Evolutionary conservation across 2,797 vertebrate species (phyloP), one percentile per base, ranked within the genome.

Genomic region (Lithobates sylvaticus): DNA sequence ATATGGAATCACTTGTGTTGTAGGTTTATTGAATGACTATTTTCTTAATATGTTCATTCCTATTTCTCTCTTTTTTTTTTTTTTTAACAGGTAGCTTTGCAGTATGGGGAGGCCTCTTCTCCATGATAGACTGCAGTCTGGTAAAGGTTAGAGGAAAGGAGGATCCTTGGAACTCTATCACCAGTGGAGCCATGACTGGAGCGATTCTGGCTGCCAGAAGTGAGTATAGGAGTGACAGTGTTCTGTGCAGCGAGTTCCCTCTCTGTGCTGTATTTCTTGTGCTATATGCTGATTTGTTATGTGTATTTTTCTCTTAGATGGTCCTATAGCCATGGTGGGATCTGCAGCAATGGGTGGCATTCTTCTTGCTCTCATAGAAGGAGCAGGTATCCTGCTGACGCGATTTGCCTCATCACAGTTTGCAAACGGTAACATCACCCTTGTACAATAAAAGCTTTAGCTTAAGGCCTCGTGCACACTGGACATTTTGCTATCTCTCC

Each of bases 121-220:
- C 98, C 84, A 98, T 96, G 96, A 99, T 99, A 15, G 98, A 99
- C 93, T 99, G 98, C 88, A 96, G 97, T 86, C 94, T 99, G 93
- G 97, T 99, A 84, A 97, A 97, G 87, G 93, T 97, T 78, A 93
- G 98, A 85, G 98, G 97, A 42, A 99, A 98, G 87, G 98, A 99
- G 90, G 98, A 99, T 92, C 98, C 98, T 1, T 99, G 98, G 98
- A 99, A 99, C 90, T 99, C 98, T 0, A 99, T 99, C 91, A 99
- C 97, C 0, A 99, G 98, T 0, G 98, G 98, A 70, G 98, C 98
- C 86, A 95, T 99, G 92, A 99, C 98, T 0, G 98, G 98, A 88
- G 98, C 98, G 69, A 96, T 99, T 76, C 94, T 99, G n/a, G 98
- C 98, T 86, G 96, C 98, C 69, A 96, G 98, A 96, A 99, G 98